Base-by-base conservation (phyloP, 2,888 invertebrate species). In the Balanococcus diminutus region DNA sequence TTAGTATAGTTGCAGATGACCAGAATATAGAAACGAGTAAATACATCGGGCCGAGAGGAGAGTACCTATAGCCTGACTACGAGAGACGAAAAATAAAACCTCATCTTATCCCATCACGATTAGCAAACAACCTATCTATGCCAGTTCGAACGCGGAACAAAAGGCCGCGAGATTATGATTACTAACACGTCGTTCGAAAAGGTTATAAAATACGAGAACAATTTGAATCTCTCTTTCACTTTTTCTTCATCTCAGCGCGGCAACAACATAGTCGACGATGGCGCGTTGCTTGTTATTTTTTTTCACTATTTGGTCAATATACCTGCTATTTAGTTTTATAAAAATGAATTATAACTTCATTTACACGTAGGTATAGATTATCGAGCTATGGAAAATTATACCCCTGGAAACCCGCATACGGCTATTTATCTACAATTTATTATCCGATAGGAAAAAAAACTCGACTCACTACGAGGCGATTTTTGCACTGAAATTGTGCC, bases 61-160 rank as follows among this genome's bases (percentile, higher is more conserved):
- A 6, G 19, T 56, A 56, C 2, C 3, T 56, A 19, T 19, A 22
- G 2, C 4, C 11, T 11, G 22, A 67, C 16, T 14, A 8, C 16
- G 28, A 28, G 28, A 67, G 28, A 28, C 4, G 16, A 67, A 67
- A 67, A 14, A 67, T 28, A 28, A 28, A 67, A 28, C 25, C 67
- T 31, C 6, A 79, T 32, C 75, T 79, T 28, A 75, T 56, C 6
- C 31, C 75, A 79, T 79, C 75, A 79, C 75, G 75, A 32, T 79
- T 79, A 79, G 75, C 75, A 28, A 79, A 36, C 36, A 36, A 36
- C 11, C 28, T 75, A 32, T 72, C 9, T 72, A 72, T 19, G 75
- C 75, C 28, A 79, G 36, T 79, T 79, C n/a, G 36, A 79, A 79
- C 75, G 36, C 75, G 75, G 75, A 79, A 79, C 75, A 79, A 79